Evolutionary conservation across 2,113 vertebrate genomes (phyloP).

Genomic region (Aegotheles bennettii): DNA sequence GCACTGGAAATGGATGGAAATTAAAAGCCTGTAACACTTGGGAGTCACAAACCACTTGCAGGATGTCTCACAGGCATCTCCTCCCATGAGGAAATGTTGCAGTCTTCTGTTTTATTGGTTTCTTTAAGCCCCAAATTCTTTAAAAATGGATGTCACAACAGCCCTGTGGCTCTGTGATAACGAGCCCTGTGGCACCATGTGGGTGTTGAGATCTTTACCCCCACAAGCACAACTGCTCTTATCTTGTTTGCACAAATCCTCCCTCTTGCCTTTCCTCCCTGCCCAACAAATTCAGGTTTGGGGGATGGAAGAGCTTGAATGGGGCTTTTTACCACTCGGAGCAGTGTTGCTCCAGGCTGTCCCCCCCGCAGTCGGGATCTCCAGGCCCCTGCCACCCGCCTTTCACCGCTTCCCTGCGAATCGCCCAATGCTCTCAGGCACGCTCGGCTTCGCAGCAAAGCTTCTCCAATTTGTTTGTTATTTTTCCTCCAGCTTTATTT

Average conservation of each 20-base stretch:
- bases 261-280: neutral
- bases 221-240: neutral
- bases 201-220: neutral
- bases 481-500: neutral
- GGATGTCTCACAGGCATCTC: neutral
- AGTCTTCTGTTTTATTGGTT: neutral
- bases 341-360: neutral
- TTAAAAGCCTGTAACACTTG: neutral
- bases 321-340: neutral
- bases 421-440: neutral
- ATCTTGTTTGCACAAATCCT: fast-evolving
- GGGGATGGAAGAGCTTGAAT: neutral
- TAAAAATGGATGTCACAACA: neutral
- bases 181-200: fast-evolving
- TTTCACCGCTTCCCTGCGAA: neutral
- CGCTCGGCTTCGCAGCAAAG: neutral
- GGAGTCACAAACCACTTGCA: neutral
- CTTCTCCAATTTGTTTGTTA: slow-evolving; percentile 1
- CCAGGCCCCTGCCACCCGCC: fast-evolving
- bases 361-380: neutral
- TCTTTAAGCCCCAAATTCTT: neutral
- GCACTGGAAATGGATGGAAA: neutral
- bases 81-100: neutral
- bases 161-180: neutral
- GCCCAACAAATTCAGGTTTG: neutral